Evolutionary conservation across 2,113 vertebrate species (phyloP), one percentile per base, ranked within the genome.

Genomic region (Phalacrocorax aristotelis): DNA sequence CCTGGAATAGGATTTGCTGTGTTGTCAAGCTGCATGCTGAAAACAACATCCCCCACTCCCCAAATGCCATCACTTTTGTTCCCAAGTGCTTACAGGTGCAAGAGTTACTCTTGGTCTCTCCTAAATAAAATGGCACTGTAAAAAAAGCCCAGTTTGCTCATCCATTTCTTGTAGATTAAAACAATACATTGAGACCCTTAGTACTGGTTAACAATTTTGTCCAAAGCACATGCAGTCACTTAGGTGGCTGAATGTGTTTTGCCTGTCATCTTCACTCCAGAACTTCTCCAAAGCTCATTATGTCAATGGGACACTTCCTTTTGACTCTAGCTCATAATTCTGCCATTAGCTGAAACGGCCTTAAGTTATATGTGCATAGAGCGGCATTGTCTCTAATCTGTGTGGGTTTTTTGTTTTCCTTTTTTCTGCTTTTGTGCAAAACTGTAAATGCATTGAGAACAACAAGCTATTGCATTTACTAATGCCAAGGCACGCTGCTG

Each of bases 311-410:
- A 81, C 29, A 36, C 79, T 97, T 95, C 75, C 80, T 89, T 95
- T 83, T 91, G 93, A 95, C 54, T 89, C 36, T 46, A 81, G 79
- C 58, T 93, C 60, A 44, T 78, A 74, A 11, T 88, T 88, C 74
- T 83, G 94, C 58, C 48, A 38, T 76, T 71, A 57, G 83, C 74
- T 94, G 82, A 96, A 95, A 93, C 68, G 60, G 48, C 66, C 71
- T 69, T 70, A 93, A 93, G 51, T 94, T 94, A 94, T 42, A 3
- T 12, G 30, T 72, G 78, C 87, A 95, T 71, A 97, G 91, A 51
- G 68, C 79, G 75, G 51, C 87, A 83, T 95, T 95, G 91, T 95
- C 89, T 90, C n/a, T 86, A 77, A 79, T 95, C 69, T 95, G 72
- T 94, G 91, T 94, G 87, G 91, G 89, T 3, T 61, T 90, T 87